These are phyloP conservation scores for Machaerirhynchus nigripectus DNA, from an alignment of 2,113 vertebrate species.

Conservation along the genomic window DNA sequence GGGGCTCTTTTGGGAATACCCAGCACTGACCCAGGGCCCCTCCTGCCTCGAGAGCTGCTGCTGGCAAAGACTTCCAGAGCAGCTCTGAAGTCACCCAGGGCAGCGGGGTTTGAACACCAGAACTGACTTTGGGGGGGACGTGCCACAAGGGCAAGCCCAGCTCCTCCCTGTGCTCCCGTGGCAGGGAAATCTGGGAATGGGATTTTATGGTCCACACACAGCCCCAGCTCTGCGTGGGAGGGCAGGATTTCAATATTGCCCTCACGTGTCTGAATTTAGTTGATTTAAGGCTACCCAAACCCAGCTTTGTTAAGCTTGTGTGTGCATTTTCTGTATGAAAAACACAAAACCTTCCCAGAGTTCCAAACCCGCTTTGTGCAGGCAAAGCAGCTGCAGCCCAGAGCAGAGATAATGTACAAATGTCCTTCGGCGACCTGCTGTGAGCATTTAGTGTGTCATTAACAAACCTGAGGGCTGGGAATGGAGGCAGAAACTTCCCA, in stretches of 20 bases:
- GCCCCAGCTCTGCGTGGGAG: background rate
- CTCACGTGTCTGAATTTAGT: background rate
- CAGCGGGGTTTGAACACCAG: background rate
- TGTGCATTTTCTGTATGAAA: background rate
- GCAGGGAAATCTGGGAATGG: background rate
- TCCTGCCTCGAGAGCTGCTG: background rate
- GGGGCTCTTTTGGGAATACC: background rate
- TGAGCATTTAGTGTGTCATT: background rate
- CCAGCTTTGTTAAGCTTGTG: background rate
- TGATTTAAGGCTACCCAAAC: background rate
- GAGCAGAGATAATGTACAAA: background rate
- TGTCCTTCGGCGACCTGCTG: background rate
- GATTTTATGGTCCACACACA: background rate
- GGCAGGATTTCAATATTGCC: background rate
- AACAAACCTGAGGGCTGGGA: background rate
- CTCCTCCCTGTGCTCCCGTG: background rate
- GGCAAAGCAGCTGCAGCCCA: background rate
- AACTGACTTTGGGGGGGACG: background rate
- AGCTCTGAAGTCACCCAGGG: background rate
- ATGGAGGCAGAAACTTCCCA: background rate
- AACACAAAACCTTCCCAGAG: background rate
- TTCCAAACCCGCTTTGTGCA: background rate
- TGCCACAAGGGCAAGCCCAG: rapidly evolving
- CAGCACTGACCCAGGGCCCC: background rate
- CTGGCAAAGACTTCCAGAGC: background rate